Evolutionary conservation across 2,888 invertebrate genomes (phyloP).

Genomic region (Gerosis bhagava): DNA sequence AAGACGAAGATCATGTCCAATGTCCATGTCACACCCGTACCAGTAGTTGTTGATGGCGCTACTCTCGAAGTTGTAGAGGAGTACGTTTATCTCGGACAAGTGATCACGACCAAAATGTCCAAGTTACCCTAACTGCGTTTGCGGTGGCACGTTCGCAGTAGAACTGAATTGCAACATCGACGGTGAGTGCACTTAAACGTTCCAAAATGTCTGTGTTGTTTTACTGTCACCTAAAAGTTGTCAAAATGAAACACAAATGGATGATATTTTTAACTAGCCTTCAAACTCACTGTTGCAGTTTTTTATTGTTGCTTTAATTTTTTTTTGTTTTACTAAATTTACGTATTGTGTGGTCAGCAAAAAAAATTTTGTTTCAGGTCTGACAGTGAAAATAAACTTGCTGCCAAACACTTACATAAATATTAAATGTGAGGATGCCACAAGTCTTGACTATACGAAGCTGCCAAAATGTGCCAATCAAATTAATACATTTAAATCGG

Average conservation of each 20-base stretch:
- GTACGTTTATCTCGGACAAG: too few species aligned
- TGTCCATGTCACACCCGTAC: too few species aligned
- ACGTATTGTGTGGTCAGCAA: background rate
- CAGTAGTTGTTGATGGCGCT: too few species aligned
- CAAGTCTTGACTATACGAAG: constrained; percentile 64
- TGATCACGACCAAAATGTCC: constrained; percentile 65
- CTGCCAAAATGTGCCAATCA: constrained; percentile 73
- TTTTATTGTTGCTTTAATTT: too few species aligned
- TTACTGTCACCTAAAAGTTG: constrained; percentile 33
- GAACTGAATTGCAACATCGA: constrained; percentile 77
- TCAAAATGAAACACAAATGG: constrained; percentile 17
- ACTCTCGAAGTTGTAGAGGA: too few species aligned
- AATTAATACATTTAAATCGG: constrained; percentile 64
- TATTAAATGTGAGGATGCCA: constrained; percentile 67
- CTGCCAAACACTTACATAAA: constrained; percentile 68
- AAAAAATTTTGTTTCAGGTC: constrained; percentile 58
- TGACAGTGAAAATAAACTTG: constrained; percentile 64
- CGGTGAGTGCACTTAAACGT: constrained; percentile 62
- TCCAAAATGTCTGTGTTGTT: constrained; percentile 37
- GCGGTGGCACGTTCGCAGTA: constrained; percentile 68
- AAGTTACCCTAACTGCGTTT: constrained; percentile 75
- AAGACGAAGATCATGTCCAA: too few species aligned
- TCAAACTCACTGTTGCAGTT: background rate
- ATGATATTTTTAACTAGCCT: constrained; percentile 13
- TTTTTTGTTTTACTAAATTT: background rate